phyloP scores from a whole-genome alignment of 2,888 invertebrate genomes.

The Micoletzkya japonica region DNA sequence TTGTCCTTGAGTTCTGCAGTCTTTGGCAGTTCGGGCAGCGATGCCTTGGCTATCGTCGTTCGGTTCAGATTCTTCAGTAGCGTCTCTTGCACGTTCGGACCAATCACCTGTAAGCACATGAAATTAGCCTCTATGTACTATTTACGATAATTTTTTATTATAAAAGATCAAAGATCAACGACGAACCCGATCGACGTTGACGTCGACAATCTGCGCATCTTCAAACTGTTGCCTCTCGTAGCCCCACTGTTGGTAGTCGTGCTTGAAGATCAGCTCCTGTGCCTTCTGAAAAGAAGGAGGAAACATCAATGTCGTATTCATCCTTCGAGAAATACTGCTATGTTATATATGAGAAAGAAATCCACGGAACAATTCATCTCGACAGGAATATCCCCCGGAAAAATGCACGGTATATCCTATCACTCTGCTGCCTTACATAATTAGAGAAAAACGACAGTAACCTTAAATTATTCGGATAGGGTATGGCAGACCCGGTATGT shows the following conservation, averaged over 20 bases:
- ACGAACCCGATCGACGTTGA: conserved; percentile 53
- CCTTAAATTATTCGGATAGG: no score
- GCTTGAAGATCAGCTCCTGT: conserved; percentile 39
- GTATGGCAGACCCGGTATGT: no score
- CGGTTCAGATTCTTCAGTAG: conserved; percentile 53
- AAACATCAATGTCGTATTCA: no score
- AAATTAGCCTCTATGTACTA: background rate
- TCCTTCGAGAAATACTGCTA: no score
- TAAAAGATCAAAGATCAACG: background rate
- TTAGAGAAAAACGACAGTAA: no score
- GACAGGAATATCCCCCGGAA: no score
- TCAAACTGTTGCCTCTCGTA: conserved; percentile 45
- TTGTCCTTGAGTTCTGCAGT: conserved; percentile 38
- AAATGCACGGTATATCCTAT: no score
- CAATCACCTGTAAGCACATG: conserved; percentile 42
- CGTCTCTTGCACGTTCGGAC: conserved; percentile 55
- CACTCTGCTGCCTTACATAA: no score
- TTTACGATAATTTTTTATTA: background rate
- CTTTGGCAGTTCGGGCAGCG: conserved; percentile 37
- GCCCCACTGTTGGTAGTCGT: conserved; percentile 41
- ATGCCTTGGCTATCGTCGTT: conserved; percentile 37
- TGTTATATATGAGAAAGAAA: no score
- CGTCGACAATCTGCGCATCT: conserved; percentile 52
- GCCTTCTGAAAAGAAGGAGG: conserved; percentile 34
- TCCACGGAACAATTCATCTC: no score